Evolutionary conservation across 2,113 vertebrate species (phyloP), one percentile per base, ranked within the genome.

Genomic region (Percina caprodes): DNA sequence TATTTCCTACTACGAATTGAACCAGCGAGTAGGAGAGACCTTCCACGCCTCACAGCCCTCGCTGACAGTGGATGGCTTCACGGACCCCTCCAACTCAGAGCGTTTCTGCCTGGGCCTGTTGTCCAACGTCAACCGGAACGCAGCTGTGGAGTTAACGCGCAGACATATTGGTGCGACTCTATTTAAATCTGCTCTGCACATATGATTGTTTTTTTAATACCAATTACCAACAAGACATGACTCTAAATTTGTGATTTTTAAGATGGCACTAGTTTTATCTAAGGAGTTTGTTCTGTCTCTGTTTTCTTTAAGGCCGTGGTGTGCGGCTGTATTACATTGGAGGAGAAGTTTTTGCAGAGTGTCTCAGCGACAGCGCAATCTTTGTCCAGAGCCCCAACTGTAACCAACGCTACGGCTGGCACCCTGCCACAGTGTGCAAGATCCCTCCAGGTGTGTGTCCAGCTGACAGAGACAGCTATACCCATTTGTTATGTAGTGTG

Each of bases 321-420:
- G 98, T 99, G 11, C 93, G 98, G 75, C 95, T 99, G 30, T 99
- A 99, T 89, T 99, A 99, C 96, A 99, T 99, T 0, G 98, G 98
- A 11, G 98, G 98, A 5, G 98, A 99, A 87, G 98, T 99, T 86
- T 99, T 99, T 74, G 98, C 98, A 0, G 98, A 99, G 93, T 99
- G 98, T 93, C 97, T 99, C 75, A 99, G 98, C 0, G 98, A 99
- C 95, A 99, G 98, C 3, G 98, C 98, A 71, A 99, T 99, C 87
- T 99, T 99, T 66, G 98, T 99, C 83, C 98, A 99, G 94, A 99
- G 97, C 68, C 98, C 98, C 30, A 99, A 99, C 96, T 99, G 98
- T 87, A 99, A 99, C 95, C 98, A 99, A 58, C 98, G 98, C 90
- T 99, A 99, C 0, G 98, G 98, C 59, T 99, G 98, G 98, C 98